Percentiles rank a stretch among this genome's conserved stretches.
Evolutionary conservation across 1,140 invertebrate genomes (phyloP).

Genomic region (Sycophila sp.): DNA sequence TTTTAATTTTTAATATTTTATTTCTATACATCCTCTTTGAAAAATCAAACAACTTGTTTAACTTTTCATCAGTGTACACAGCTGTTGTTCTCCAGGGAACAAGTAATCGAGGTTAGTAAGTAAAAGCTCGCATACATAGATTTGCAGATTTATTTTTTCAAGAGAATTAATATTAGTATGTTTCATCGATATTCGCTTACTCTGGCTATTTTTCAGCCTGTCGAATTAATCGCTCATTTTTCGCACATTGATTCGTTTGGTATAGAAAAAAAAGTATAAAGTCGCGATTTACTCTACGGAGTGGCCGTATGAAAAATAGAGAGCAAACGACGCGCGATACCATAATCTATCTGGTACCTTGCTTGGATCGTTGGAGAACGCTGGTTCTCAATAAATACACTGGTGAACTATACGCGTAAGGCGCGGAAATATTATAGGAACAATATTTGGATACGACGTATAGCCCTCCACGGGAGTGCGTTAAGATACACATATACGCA

Average conservation of each 20-base stretch:
- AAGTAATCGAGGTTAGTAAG: slow-evolving; percentile 52
- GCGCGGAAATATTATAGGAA: slow-evolving; percentile 59
- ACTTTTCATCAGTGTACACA: slow-evolving; percentile 48
- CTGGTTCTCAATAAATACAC: slow-evolving; percentile 30
- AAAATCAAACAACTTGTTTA: slow-evolving; percentile 50
- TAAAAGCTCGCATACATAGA: slow-evolving; percentile 52
- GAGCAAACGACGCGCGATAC: slow-evolving; percentile 60
- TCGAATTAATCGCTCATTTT: background rate
- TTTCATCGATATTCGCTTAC: slow-evolving; percentile 51
- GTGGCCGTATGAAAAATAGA: slow-evolving; percentile 63
- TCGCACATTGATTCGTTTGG: too few species aligned
- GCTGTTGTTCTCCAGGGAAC: slow-evolving; percentile 48
- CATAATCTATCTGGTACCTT: too few species aligned
- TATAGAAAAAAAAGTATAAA: too few species aligned
- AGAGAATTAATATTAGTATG: slow-evolving; percentile 31
- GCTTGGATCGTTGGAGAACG: slow-evolving; percentile 23
- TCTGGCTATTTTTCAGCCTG: slow-evolving; percentile 59
- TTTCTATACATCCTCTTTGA: slow-evolving; percentile 51
- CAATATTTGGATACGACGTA: slow-evolving; percentile 61
- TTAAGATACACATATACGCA: slow-evolving; percentile 10
- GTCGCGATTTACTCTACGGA: too few species aligned
- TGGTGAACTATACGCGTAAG: slow-evolving; percentile 51
- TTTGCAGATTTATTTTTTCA: slow-evolving; percentile 41
- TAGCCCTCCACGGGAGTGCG: slow-evolving; percentile 41
- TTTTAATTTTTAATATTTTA: too few species aligned